Conservation (phyloP, 2,113 vertebrate genomes). For the Dicaeum eximium region DNA sequence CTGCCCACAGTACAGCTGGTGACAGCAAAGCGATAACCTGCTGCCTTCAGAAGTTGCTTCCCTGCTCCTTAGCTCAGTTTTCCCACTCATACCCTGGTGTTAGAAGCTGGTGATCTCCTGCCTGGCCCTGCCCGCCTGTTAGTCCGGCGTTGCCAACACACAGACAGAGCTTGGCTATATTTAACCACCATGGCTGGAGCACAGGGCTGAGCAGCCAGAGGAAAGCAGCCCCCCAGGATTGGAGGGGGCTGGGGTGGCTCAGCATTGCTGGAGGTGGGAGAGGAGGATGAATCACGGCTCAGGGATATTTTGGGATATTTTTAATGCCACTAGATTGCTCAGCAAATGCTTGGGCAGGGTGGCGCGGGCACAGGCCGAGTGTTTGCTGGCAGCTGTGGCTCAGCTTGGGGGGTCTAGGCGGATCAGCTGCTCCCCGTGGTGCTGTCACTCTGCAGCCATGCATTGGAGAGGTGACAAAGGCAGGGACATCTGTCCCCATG, state of each 20-base stretch:
- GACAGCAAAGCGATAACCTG: background rate
- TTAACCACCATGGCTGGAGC: background rate
- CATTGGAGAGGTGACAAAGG: background rate
- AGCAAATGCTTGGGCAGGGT: background rate
- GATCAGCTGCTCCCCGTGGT: background rate
- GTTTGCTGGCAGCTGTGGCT: background rate
- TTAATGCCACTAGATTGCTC: background rate
- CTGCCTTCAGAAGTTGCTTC: background rate
- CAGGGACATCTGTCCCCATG: background rate
- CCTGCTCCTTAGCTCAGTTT: background rate
- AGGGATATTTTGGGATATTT: slow-evolving; percentile 35
- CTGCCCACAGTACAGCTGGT: background rate
- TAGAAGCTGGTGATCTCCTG: background rate
- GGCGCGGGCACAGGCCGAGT: background rate
- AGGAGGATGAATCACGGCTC: background rate
- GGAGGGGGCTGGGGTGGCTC: background rate
- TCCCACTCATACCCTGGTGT: accelerated
- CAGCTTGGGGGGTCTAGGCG: background rate
- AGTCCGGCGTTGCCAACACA: background rate
- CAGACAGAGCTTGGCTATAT: background rate
- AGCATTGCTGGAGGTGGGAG: background rate
- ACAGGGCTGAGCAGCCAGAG: background rate
- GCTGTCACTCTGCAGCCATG: background rate
- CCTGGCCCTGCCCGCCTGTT: background rate
- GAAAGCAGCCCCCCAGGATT: background rate